Evolutionary conservation across 1,140 invertebrate species (phyloP).

Genomic region (Monomorium pharaonis): DNA sequence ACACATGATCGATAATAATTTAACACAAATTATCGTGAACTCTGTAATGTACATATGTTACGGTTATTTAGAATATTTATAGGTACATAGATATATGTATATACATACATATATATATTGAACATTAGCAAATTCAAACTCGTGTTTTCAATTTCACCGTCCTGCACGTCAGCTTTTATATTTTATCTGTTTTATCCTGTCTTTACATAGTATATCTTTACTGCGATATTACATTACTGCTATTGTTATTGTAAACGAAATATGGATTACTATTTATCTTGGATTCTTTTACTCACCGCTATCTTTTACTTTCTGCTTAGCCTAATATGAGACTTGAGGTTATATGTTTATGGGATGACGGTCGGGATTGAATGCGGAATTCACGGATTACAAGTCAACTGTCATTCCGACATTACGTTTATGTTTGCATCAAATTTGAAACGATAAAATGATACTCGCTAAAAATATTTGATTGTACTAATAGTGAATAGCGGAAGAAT

Average conservation of each 20-base stretch:
- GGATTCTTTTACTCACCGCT: too few species aligned
- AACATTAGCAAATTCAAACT: conserved; percentile 65
- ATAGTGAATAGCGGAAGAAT: not conserved
- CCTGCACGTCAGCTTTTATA: conserved; percentile 22
- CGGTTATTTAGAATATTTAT: conserved; percentile 61
- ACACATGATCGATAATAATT: not conserved
- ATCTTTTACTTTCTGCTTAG: too few species aligned
- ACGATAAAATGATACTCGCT: not conserved
- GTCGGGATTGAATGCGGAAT: too few species aligned
- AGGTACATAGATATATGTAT: conserved; percentile 68
- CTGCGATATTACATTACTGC: not conserved
- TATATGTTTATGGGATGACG: too few species aligned
- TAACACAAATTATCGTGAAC: conserved; percentile 17
- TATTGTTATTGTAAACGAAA: too few species aligned
- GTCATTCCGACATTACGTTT: too few species aligned
- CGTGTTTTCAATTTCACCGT: conserved; percentile 76
- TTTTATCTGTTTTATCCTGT: conserved; percentile 9
- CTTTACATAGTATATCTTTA: not conserved
- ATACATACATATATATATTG: conserved; percentile 68
- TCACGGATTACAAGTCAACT: too few species aligned
- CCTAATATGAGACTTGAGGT: too few species aligned
- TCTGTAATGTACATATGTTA: conserved; percentile 34
- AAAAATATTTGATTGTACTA: not conserved
- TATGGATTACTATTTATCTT: too few species aligned
- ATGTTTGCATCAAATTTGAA: not conserved